These are phyloP conservation scores for Pasiphila rectangulata DNA, from an alignment of 2,888 invertebrate genomes.

Conservation along the genomic window DNA sequence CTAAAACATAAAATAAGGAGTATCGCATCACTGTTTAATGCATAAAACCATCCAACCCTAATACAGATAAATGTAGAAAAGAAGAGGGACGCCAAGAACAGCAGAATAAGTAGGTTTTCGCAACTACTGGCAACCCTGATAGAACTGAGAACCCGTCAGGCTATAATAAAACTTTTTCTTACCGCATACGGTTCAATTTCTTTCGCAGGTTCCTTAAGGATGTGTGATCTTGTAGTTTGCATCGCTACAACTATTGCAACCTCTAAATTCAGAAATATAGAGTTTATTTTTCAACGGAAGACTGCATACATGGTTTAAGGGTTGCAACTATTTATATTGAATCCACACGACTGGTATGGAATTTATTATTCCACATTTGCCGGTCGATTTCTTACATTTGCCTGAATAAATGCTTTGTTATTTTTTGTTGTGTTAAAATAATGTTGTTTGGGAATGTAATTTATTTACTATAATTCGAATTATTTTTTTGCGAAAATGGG, in stretches of 20 bases:
- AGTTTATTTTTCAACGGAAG: background rate
- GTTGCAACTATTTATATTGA: constrained; percentile 64
- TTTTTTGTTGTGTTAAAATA: constrained; percentile 20
- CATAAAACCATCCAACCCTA: constrained; percentile 41
- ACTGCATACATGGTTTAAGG: too few relatives aligned
- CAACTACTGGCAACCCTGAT: too few relatives aligned
- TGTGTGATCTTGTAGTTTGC: too few relatives aligned
- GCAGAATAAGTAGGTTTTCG: constrained; percentile 3
- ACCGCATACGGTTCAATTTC: background rate
- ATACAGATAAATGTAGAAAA: constrained; percentile 63
- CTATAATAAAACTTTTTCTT: background rate
- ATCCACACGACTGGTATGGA: constrained; percentile 58
- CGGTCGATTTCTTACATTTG: constrained; percentile 53
- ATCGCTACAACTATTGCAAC: too few relatives aligned
- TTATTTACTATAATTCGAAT: too few relatives aligned
- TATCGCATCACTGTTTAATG: constrained; percentile 26
- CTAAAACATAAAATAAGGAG: background rate
- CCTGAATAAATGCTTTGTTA: constrained; percentile 35
- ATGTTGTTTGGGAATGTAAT: too few relatives aligned
- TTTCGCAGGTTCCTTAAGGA: too few relatives aligned
- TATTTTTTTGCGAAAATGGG: too few relatives aligned
- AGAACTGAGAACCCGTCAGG: too few relatives aligned
- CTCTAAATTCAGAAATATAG: too few relatives aligned
- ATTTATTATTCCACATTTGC: constrained; percentile 62
- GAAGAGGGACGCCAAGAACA: constrained; percentile 43